Percentiles rank a stretch among this genome's conserved stretches.
These are phyloP conservation scores for Hirtodrosophila confusa DNA, from an alignment of 2,888 invertebrate species.

Conservation along the genomic window DNA sequence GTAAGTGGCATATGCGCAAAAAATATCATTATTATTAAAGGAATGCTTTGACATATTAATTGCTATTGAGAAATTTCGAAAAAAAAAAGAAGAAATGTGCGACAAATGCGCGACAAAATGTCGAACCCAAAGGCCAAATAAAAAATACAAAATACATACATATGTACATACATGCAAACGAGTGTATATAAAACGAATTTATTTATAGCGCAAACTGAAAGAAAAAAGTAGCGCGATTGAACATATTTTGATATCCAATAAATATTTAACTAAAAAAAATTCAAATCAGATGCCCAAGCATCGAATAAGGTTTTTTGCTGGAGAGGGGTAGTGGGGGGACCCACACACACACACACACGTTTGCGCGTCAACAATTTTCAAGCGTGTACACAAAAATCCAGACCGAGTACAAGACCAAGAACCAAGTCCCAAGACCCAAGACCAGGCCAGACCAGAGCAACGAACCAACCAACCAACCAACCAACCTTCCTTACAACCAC, in stretches of 20 bases:
- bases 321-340: neutral
- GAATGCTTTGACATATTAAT: constrained; percentile 61
- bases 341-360: constrained; percentile 16
- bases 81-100: constrained; percentile 22
- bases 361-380: constrained; percentile 76
- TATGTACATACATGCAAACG: constrained; percentile 16
- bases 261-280: constrained; percentile 50
- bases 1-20: constrained; percentile 68
- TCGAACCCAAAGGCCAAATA: constrained; percentile 49
- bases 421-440: constrained; percentile 47
- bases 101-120: constrained; percentile 67
- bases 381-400: constrained; percentile 79
- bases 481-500: constrained; percentile 35
- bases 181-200: constrained; percentile 43
- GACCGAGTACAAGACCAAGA: constrained; percentile 59
- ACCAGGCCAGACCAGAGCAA: constrained; percentile 12
- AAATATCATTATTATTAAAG: constrained; percentile 39
- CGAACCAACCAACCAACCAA: constrained; percentile 27
- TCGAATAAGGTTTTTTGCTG: constrained; percentile 9
- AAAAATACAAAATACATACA: constrained; percentile 38
- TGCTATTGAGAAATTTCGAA: constrained; percentile 59
- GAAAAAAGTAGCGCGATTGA: constrained; percentile 56
- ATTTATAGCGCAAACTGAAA: constrained; percentile 66
- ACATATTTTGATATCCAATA: constrained; percentile 74
- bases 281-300: too few relatives aligned